Evolutionary conservation across 2,113 vertebrate species (phyloP).

Genomic region (Chionis minor): DNA sequence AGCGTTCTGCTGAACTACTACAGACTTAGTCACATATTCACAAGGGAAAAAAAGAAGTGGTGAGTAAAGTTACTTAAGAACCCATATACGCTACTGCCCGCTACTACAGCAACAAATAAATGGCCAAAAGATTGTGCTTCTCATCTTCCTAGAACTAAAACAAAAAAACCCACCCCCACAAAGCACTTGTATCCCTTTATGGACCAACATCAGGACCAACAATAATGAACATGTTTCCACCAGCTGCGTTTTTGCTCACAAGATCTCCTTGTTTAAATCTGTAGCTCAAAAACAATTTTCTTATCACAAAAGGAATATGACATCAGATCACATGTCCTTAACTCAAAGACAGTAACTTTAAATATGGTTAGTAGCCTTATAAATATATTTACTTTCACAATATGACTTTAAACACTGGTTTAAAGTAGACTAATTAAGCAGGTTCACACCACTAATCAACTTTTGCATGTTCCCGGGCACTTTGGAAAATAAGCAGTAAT

Average conservation of each 20-base stretch:
- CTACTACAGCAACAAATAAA: neutral
- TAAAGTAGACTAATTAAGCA: neutral
- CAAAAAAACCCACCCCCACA: neutral
- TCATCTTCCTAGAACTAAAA: neutral
- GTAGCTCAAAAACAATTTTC: neutral
- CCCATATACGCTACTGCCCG: neutral
- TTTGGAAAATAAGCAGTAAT: neutral
- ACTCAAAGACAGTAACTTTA: neutral
- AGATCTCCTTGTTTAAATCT: neutral
- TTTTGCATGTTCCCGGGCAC: neutral
- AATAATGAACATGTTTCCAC: fast-evolving
- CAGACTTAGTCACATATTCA: neutral
- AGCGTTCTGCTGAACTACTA: neutral
- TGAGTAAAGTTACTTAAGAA: neutral
- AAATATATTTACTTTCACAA: neutral
- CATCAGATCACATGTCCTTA: neutral
- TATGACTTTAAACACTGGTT: neutral
- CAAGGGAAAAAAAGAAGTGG: neutral
- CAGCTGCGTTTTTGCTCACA: neutral
- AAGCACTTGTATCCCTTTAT: neutral
- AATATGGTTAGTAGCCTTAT: neutral
- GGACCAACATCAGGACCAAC: fast-evolving
- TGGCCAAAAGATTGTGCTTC: neutral
- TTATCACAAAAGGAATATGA: neutral
- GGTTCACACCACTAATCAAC: neutral